A percentile compares a stretch with the other conserved stretches of the same genome.
Conservation (phyloP, 2,113 vertebrate genomes). For the Nesogale talazaci region DNA sequence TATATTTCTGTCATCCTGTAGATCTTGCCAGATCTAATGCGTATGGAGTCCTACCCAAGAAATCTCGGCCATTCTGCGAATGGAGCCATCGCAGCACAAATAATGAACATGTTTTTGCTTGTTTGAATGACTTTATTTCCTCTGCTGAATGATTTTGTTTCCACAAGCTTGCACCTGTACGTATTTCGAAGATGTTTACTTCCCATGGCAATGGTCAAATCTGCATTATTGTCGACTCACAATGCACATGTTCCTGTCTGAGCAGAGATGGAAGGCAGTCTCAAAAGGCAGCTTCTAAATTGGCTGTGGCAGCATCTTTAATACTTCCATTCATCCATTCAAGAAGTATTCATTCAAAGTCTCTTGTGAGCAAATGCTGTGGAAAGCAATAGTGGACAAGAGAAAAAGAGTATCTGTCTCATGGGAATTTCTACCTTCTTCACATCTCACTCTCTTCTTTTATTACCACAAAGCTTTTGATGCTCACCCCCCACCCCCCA, state of each 20-base stretch:
- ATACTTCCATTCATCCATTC: background rate
- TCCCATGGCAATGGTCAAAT: background rate
- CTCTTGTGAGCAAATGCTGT: background rate
- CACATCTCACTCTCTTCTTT: background rate
- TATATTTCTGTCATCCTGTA: background rate
- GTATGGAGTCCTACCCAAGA: background rate
- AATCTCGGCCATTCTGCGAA: background rate
- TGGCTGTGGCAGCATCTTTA: background rate
- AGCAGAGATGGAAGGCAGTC: background rate
- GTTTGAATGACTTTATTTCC: background rate
- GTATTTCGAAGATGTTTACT: background rate
- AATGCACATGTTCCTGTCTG: background rate
- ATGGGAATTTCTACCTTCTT: background rate
- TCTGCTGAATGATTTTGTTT: background rate
- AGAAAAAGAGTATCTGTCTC: background rate
- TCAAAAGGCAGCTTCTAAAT: conserved; percentile 34
- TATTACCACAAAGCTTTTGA: background rate
- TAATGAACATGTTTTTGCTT: background rate
- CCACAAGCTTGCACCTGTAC: background rate
- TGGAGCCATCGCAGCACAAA: background rate
- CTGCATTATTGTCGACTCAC: background rate
- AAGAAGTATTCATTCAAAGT: background rate
- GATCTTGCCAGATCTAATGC: background rate
- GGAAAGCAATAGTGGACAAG: background rate
- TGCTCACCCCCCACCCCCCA: background rate